Evolutionary conservation across 2,113 vertebrate genomes (phyloP), one percentile per base, ranked within the genome.

Genomic region (Callithrix jacchus): DNA sequence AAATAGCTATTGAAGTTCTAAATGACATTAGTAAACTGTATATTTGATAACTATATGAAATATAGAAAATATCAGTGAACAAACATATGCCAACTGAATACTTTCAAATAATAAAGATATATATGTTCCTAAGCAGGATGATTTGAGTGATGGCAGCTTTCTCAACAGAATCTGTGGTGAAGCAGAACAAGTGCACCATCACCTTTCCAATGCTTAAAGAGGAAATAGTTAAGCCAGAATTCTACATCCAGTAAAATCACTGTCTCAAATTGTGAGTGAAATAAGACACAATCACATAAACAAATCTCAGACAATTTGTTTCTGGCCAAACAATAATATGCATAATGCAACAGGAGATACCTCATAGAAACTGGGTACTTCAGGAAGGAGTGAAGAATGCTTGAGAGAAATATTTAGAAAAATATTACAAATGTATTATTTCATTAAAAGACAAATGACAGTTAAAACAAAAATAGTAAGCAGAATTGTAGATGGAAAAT

Each of bases 381-480:
- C n/a, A 92, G 47, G 32, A 61, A 92, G 8, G 27, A 92, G 25
- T 80, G 32, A 81, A 56, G 30, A 68, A 25, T 3, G 45, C 16
- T 81, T 81, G 8, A 94, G 54, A 84, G n/a, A 95, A 92, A 73
- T 66, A 66, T 54, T 71, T 42, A 49, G n/a, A 85, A 40, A 86
- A 89, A 89, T 71, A 89, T 20, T 89, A 89, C 70, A 77, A 42
- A 42, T 3, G n/a, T 47, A 76, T 52, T 83, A 83, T 84, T 90
- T 84, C 52, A 71, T 88, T 79, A 92, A 91, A 93, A 97, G 37
- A 82, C 42, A 96, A 96, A 68, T 61, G 40, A 80, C 21, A 76
- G 35, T 87, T 13, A 17, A 92, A 84, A 94, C 6, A 94, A 91
- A 96, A 94, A 84, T 42, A 17, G 12, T 79, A 91, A 45, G 25